Percentiles rank a stretch among this genome's conserved stretches.
phyloP scores from a whole-genome alignment of 2,113 vertebrate genomes.

The Elaphurus davidianus region DNA sequence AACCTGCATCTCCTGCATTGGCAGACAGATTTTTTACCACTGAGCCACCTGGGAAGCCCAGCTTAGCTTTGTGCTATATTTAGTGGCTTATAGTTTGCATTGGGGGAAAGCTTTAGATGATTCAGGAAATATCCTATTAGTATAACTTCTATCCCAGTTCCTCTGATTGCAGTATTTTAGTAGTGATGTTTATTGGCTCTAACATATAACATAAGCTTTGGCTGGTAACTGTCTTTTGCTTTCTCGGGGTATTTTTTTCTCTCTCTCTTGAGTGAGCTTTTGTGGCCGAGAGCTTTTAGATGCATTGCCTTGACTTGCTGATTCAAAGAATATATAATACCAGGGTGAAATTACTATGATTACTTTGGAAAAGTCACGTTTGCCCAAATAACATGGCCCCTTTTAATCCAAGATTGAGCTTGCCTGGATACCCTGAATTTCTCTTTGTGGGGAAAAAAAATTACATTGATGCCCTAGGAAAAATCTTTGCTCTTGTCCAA shows the following conservation, averaged over 20 bases:
- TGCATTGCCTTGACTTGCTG: not conserved
- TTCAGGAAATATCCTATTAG: slow-evolving; percentile 17
- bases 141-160: not conserved
- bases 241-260: not conserved
- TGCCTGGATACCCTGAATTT: not conserved
- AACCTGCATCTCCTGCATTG: not conserved
- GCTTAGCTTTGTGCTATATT: not conserved
- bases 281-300: not conserved
- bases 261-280: not conserved
- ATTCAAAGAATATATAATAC: slow-evolving; percentile 2
- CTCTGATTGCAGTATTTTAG: slow-evolving; percentile 2
- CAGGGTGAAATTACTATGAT: not conserved
- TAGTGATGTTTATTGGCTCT: not conserved
- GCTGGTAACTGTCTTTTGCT: not conserved
- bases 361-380: slow-evolving; percentile 26
- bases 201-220: not conserved
- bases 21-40: not conserved
- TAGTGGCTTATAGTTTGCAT: slow-evolving; percentile 4
- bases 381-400: not conserved
- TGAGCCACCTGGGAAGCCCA: not conserved
- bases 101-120: not conserved
- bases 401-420: slow-evolving; percentile 23
- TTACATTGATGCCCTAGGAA: not conserved
- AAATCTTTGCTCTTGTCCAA: slow-evolving; percentile 1
- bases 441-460: not conserved